These are phyloP conservation scores for Xiphias gladius DNA, from an alignment of 2,113 vertebrate species.

Conservation along the genomic window DNA sequence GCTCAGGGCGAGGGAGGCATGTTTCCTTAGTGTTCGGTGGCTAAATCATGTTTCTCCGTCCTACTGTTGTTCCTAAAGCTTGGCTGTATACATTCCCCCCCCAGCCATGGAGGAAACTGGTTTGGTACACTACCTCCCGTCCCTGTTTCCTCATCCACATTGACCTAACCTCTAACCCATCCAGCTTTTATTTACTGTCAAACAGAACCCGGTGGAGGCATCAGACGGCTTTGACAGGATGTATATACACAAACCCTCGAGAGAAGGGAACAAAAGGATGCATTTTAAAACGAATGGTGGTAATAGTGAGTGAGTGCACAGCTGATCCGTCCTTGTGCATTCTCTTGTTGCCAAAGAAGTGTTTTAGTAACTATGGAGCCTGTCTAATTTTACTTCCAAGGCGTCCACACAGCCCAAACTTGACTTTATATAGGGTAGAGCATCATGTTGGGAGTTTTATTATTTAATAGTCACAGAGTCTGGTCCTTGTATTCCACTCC, in stretches of 20 bases:
- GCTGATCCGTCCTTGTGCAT: conserved; percentile 45
- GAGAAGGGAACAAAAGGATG: conserved; percentile 65
- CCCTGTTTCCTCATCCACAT: conserved; percentile 72
- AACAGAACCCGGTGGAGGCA: conserved; percentile 64
- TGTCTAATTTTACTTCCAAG: conserved; percentile 44
- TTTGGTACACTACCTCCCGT: conserved; percentile 57
- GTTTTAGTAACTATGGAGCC: conserved; percentile 40
- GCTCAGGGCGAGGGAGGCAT: conserved; percentile 88
- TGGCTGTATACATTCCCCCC: conserved; percentile 60
- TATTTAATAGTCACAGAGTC: background rate
- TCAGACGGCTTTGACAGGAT: conserved; percentile 61
- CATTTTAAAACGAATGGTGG: conserved; percentile 54
- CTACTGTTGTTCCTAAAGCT: conserved; percentile 85
- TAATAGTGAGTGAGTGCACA: conserved; percentile 38
- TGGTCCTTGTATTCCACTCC: conserved; percentile 59
- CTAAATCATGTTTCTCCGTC: conserved; percentile 87
- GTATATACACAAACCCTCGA: conserved; percentile 57
- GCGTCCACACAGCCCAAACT: conserved; percentile 18
- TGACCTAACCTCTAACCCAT: conserved; percentile 68
- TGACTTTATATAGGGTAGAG: background rate
- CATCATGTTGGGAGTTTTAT: conserved; percentile 9
- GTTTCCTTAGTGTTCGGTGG: conserved; percentile 88
- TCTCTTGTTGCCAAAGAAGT: conserved; percentile 51
- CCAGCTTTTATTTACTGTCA: conserved; percentile 83
- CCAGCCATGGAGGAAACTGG: conserved; percentile 76